Evolutionary conservation across 23 tunicate species (phyloP).

Genomic region (Corella eumyota): DNA sequence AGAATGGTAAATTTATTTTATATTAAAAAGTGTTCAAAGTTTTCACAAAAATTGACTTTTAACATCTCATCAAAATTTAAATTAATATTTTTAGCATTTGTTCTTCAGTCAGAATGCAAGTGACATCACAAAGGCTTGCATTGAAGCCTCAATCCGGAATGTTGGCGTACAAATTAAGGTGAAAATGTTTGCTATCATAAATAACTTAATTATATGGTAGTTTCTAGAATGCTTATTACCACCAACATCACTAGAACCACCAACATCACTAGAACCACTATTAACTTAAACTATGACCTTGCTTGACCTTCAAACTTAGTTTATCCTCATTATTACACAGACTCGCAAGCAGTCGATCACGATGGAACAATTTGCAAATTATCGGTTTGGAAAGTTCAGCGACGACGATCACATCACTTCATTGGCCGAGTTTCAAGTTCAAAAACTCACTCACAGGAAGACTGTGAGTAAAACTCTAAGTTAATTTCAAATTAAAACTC

Average conservation of each 20-base stretch:
- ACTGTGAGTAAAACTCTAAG: conserved; percentile 17
- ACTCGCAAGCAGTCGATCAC: conserved; percentile 68
- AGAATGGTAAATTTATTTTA: conserved; percentile 52
- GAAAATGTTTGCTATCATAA: too few relatives aligned
- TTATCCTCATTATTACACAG: conserved; percentile 32
- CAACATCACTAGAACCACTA: too few relatives aligned
- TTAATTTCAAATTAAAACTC: too few relatives aligned
- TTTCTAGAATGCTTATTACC: too few relatives aligned
- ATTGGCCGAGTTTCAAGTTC: conserved; percentile 66
- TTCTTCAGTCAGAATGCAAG: conserved; percentile 49
- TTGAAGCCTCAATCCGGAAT: conserved; percentile 59
- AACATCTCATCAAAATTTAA: not conserved
- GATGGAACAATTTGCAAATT: conserved; percentile 55
- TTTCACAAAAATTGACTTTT: not conserved
- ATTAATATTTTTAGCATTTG: conserved; percentile 52
- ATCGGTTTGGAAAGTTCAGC: conserved; percentile 73
- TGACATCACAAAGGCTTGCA: conserved; percentile 66
- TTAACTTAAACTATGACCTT: too few relatives aligned
- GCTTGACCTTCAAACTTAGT: too few relatives aligned
- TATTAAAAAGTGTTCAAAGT: not conserved
- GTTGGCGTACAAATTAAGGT: too few relatives aligned
- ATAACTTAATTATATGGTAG: too few relatives aligned
- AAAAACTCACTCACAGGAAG: conserved; percentile 43
- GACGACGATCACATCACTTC: conserved; percentile 90
- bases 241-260: too few relatives aligned